These are phyloP conservation scores for Teleogryllus occipitalis DNA, from an alignment of 1,140 invertebrate genomes.

Conservation along the genomic window DNA sequence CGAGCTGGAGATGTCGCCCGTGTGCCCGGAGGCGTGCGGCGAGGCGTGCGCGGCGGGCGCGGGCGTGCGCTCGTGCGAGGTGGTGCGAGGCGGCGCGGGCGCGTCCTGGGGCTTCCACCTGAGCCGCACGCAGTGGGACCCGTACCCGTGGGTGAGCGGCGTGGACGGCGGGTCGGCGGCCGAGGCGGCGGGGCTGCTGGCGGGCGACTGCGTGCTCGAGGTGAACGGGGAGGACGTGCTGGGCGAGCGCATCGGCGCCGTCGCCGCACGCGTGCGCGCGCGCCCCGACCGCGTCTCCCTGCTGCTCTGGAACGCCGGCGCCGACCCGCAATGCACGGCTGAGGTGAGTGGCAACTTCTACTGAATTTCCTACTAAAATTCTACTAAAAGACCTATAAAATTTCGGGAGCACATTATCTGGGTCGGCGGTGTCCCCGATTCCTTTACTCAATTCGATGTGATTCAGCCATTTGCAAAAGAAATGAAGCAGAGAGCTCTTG, in stretches of 20 bases:
- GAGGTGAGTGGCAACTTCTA: slow-evolving; percentile 11
- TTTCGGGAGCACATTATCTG: too few relatives aligned
- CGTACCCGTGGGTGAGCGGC: slow-evolving; percentile 56
- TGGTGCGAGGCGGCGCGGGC: slow-evolving; percentile 15
- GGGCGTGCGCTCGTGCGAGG: slow-evolving; percentile 25
- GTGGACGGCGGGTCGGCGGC: slow-evolving; percentile 42
- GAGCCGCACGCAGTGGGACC: slow-evolving; percentile 58
- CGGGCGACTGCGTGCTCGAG: slow-evolving; percentile 55
- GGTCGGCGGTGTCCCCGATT: too few relatives aligned
- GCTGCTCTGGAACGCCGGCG: slow-evolving; percentile 38
- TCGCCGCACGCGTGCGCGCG: slow-evolving; percentile 44
- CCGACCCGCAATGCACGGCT: slow-evolving; percentile 17
- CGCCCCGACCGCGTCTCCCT: slow-evolving; percentile 36
- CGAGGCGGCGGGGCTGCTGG: slow-evolving; percentile 38
- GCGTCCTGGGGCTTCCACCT: slow-evolving; percentile 51
- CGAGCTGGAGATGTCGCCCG: background rate
- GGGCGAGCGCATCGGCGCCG: slow-evolving; percentile 47
- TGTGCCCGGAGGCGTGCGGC: background rate
- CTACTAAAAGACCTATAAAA: too few relatives aligned
- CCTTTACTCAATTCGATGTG: too few relatives aligned
- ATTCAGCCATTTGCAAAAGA: too few relatives aligned
- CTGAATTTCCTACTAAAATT: too few relatives aligned
- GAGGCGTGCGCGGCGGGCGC: slow-evolving; percentile 23
- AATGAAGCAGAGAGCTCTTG: too few relatives aligned
- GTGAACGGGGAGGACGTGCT: slow-evolving; percentile 52